Conservation (phyloP, 2,888 invertebrate species). For the Trichopoda pennipes region DNA sequence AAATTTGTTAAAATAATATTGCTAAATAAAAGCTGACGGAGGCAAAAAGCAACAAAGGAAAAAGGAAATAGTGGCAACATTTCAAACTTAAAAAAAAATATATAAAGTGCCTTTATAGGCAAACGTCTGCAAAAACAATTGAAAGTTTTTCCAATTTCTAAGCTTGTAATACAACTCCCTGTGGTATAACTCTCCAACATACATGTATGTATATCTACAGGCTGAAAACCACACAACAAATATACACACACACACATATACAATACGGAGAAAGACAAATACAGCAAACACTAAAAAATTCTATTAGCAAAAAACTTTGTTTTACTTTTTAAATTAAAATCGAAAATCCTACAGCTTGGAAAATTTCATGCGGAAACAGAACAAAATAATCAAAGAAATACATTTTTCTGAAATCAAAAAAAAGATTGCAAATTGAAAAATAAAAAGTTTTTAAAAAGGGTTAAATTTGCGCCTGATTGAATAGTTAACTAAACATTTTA, state of each 20-base stretch:
- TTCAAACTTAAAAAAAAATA: constrained; percentile 25
- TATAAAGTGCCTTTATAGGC: constrained; percentile 67
- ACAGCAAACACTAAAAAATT: constrained; percentile 33
- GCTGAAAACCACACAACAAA: not conserved
- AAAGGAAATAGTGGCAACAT: constrained; percentile 43
- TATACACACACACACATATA: not conserved
- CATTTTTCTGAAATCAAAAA: constrained; percentile 52
- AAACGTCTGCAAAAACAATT: constrained; percentile 76
- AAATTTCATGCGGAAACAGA: constrained; percentile 2
- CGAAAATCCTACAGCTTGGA: constrained; percentile 56
- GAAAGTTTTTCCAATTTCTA: constrained; percentile 75
- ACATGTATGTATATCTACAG: constrained; percentile 7
- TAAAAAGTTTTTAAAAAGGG: constrained; percentile 76
- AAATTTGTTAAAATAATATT: constrained; percentile 60
- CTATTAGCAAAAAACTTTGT: constrained; percentile 54
- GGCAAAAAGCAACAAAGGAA: not conserved
- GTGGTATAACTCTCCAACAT: constrained; percentile 76
- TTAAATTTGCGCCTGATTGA: constrained; percentile 75
- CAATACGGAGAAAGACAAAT: constrained; percentile 28
- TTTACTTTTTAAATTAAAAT: constrained; percentile 54
- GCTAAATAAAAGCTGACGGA: constrained; percentile 35
- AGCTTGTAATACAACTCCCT: constrained; percentile 76
- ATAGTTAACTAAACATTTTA: constrained; percentile 58
- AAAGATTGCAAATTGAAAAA: constrained; percentile 70
- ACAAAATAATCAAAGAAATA: constrained; percentile 13